Percentiles rank a stretch among this genome's conserved stretches.
phyloP scores from a whole-genome alignment of 2,797 vertebrate species.

The Synaphobranchus kaupii region DNA sequence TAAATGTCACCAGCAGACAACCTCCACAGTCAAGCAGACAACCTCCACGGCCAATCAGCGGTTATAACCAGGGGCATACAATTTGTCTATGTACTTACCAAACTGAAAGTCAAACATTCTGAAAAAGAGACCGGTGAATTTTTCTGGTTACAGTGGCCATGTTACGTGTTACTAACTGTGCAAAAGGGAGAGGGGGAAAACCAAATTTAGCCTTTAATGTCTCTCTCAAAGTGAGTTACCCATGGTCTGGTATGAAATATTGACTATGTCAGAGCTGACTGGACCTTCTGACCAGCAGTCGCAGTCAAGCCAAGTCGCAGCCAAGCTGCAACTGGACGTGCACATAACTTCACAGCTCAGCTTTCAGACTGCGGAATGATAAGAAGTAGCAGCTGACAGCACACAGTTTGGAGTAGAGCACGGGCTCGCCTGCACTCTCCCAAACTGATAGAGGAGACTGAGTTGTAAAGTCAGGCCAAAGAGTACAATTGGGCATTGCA shows the following conservation, averaged over 20 bases:
- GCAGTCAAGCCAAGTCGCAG: too few species aligned
- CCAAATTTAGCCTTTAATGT: background rate
- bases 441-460: background rate
- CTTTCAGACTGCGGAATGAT: background rate
- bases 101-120: conserved; percentile 49
- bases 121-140: background rate
- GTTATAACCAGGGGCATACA: conserved; percentile 52
- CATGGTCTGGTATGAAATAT: background rate
- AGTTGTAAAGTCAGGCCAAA: too few species aligned
- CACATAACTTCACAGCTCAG: background rate
- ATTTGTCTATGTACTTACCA: conserved; percentile 52
- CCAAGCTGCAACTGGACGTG: too few species aligned
- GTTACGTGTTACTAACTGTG: background rate
- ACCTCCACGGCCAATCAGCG: conserved; percentile 45
- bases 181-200: background rate
- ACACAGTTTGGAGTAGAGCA: background rate
- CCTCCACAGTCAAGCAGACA: conserved; percentile 50
- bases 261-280: too few species aligned
- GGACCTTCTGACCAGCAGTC: too few species aligned
- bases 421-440: too few species aligned
- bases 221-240: background rate
- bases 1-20: conserved; percentile 57
- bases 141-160: background rate
- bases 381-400: background rate
- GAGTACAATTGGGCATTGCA: background rate